Conservation (phyloP, 1,140 invertebrate species). For the Drosophila sproati region DNA sequence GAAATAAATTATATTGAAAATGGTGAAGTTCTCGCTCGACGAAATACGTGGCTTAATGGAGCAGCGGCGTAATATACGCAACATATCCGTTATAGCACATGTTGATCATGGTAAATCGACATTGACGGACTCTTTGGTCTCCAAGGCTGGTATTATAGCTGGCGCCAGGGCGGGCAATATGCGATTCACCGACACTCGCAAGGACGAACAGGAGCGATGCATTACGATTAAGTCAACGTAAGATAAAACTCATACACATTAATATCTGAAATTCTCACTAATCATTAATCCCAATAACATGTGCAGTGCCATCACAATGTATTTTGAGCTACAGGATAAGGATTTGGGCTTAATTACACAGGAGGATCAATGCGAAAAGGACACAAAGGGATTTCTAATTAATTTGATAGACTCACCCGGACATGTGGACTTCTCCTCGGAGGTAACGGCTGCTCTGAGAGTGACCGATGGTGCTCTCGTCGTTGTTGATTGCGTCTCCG, state of each 20-base stretch:
- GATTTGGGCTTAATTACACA: conserved; percentile 95
- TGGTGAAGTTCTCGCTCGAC: conserved; percentile 99
- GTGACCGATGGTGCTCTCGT: conserved; percentile 99
- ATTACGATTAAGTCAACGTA: conserved; percentile 99
- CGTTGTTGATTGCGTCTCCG: conserved; percentile 99
- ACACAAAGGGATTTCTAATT: conserved; percentile 97
- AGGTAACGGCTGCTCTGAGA: conserved; percentile 98
- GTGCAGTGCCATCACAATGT: conserved; percentile 97
- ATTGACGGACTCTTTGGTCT: conserved; percentile 98
- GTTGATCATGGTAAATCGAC: conserved; percentile 99
- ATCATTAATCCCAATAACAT: neutral
- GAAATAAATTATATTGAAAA: conserved; percentile 6
- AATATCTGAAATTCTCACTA: neutral
- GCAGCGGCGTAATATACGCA: conserved; percentile 99
- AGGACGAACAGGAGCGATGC: conserved; percentile 99
- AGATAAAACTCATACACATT: conserved; percentile 78
- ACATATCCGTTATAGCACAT: conserved; percentile 99
- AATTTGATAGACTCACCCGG: conserved; percentile 99
- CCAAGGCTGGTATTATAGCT: conserved; percentile 99
- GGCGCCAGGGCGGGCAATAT: conserved; percentile 98
- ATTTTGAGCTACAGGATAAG: conserved; percentile 96
- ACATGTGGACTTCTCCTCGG: conserved; percentile 99
- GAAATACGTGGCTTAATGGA: conserved; percentile 99
- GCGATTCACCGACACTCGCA: conserved; percentile 98
- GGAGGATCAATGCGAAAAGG: conserved; percentile 93